Percentiles rank a stretch among this genome's conserved stretches.
phyloP scores from a whole-genome alignment of 1,140 invertebrate genomes.

The Drosophila insularis region DNA sequence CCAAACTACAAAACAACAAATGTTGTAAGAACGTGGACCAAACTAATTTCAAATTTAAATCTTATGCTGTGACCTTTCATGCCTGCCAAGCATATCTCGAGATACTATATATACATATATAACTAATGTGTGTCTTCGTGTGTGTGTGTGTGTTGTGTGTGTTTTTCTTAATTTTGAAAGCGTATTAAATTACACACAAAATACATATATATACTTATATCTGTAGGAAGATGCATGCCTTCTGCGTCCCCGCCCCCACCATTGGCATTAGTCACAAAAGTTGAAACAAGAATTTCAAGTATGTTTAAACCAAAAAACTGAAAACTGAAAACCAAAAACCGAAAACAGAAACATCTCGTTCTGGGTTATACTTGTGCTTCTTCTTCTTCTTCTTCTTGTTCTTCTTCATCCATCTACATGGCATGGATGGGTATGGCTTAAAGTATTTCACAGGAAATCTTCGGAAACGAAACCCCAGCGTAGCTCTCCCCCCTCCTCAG shows the following conservation, averaged over 20 bases:
- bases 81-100: conserved; percentile 63
- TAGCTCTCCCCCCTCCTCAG: not conserved
- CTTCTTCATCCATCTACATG: not conserved
- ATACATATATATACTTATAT: conserved; percentile 5
- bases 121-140: conserved; percentile 16
- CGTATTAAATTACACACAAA: conserved; percentile 73
- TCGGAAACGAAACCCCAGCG: conserved; percentile 61
- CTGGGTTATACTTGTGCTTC: conserved; percentile 35
- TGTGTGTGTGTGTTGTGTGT: conserved; percentile 41
- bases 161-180: conserved; percentile 77
- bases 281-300: conserved; percentile 81
- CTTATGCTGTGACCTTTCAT: conserved; percentile 74
- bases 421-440: conserved; percentile 49
- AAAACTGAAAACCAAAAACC: conserved; percentile 29
- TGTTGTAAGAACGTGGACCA: conserved; percentile 39
- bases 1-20: conserved; percentile 25
- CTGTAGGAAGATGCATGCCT: not conserved
- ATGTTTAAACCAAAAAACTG: conserved; percentile 65
- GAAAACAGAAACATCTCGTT: conserved; percentile 28
- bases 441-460: conserved; percentile 82
- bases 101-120: conserved; percentile 8
- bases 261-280: conserved; percentile 30
- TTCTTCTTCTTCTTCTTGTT: not conserved
- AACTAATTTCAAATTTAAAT: conserved; percentile 76
- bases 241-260: conserved; percentile 18